These are phyloP conservation scores for Zaprionus ornatus DNA, from an alignment of 1,140 invertebrate genomes.

Conservation along the genomic window DNA sequence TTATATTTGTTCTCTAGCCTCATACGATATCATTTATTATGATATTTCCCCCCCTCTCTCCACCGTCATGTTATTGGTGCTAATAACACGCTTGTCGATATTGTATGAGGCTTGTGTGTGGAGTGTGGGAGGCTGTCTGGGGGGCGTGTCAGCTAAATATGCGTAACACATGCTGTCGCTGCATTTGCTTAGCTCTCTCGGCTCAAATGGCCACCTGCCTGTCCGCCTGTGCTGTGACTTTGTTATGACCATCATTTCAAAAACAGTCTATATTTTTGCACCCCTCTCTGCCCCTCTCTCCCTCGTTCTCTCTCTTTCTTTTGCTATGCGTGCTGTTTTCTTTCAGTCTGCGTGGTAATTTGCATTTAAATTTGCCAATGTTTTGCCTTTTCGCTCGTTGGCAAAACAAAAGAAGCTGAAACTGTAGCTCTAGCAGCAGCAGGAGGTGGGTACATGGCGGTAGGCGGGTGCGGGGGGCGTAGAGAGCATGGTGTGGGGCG, in stretches of 20 bases:
- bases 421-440: not conserved
- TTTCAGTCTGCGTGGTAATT: slow-evolving; percentile 68
- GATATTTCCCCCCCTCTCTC: not conserved
- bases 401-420: slow-evolving; percentile 53
- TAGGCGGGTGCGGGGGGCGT: not conserved
- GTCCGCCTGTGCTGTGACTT: slow-evolving; percentile 4
- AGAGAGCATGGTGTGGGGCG: slow-evolving; percentile 17
- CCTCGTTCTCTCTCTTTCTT: not conserved
- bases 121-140: not conserved
- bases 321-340: slow-evolving; percentile 34
- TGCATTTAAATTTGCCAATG: slow-evolving; percentile 81
- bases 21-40: slow-evolving; percentile 15
- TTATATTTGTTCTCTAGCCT: not conserved
- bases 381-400: slow-evolving; percentile 77
- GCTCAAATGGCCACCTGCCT: slow-evolving; percentile 18
- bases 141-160: not conserved
- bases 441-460: not conserved
- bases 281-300: too few species aligned
- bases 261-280: slow-evolving; percentile 63
- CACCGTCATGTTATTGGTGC: not conserved
- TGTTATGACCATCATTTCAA: slow-evolving; percentile 69
- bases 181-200: slow-evolving; percentile 22
- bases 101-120: not conserved
- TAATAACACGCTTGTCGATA: slow-evolving; percentile 16
- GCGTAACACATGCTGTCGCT: slow-evolving; percentile 9